These are phyloP conservation scores for Clivina fossor DNA, from an alignment of 2,888 invertebrate genomes.

Conservation along the genomic window DNA sequence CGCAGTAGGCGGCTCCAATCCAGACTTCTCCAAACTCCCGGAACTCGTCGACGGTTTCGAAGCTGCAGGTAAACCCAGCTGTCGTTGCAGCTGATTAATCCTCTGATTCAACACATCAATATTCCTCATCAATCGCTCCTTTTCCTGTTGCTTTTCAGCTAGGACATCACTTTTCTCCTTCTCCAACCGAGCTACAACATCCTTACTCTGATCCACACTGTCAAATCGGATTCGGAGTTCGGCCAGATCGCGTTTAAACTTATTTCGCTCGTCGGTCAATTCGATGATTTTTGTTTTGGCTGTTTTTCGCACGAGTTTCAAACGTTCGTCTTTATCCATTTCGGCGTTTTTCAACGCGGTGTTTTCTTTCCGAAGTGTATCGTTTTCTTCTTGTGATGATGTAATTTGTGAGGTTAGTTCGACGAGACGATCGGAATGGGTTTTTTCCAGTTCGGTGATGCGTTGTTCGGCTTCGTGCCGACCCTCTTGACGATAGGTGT, in stretches of 20 bases:
- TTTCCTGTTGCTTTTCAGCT: slow-evolving; percentile 60
- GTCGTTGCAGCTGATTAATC: slow-evolving; percentile 68
- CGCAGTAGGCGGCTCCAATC: slow-evolving; percentile 74
- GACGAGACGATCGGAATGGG: slow-evolving; percentile 53
- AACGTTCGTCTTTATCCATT: slow-evolving; percentile 54
- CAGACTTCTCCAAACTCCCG: slow-evolving; percentile 60
- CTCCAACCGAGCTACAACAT: slow-evolving; percentile 67
- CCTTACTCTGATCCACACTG: slow-evolving; percentile 58
- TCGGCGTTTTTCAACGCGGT: slow-evolving; percentile 51
- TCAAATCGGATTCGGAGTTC: slow-evolving; percentile 58
- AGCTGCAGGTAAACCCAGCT: slow-evolving; percentile 63
- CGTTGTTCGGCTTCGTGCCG: slow-evolving; percentile 53
- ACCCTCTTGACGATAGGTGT: slow-evolving; percentile 55
- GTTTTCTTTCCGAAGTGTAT: slow-evolving; percentile 59
- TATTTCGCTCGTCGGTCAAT: slow-evolving; percentile 69
- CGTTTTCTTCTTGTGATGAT: slow-evolving; percentile 55
- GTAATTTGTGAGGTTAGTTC: slow-evolving; percentile 55
- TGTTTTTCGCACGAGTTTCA: slow-evolving; percentile 64
- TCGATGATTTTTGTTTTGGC: slow-evolving; percentile 74
- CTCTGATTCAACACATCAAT: slow-evolving; percentile 73
- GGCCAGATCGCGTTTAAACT: slow-evolving; percentile 61
- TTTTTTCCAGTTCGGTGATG: slow-evolving; percentile 52
- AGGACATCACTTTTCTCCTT: slow-evolving; percentile 70
- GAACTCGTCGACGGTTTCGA: slow-evolving; percentile 71
- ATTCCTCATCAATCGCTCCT: slow-evolving; percentile 58